phyloP scores from a whole-genome alignment of 2,113 vertebrate genomes.

The Sapajus apella region DNA sequence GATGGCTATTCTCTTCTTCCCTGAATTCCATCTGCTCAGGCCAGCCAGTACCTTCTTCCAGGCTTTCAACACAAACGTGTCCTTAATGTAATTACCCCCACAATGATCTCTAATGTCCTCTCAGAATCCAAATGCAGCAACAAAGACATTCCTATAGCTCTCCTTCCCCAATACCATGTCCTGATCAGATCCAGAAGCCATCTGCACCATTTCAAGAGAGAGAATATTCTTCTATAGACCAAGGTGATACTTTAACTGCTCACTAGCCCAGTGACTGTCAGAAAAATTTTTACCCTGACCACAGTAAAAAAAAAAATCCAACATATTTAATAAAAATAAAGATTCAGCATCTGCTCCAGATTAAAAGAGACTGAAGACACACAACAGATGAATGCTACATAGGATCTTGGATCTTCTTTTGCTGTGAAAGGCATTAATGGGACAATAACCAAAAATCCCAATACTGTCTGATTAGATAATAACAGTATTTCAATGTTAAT shows the following conservation, averaged over 20 bases:
- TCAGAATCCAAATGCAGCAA: background rate
- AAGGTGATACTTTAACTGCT: background rate
- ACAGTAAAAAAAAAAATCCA: background rate
- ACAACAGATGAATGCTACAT: background rate
- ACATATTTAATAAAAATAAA: slow-evolving; percentile 2
- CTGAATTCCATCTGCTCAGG: background rate
- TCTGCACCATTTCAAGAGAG: background rate
- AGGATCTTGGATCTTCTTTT: background rate
- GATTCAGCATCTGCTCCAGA: background rate
- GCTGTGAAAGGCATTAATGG: background rate
- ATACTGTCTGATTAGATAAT: background rate
- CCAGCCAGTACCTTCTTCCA: background rate
- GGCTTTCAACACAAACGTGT: background rate
- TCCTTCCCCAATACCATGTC: background rate
- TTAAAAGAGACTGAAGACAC: background rate
- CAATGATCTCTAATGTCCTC: background rate
- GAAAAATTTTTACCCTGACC: background rate
- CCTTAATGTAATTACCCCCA: background rate
- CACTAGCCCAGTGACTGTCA: background rate
- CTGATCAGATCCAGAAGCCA: background rate
- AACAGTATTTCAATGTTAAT: background rate
- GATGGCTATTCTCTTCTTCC: background rate
- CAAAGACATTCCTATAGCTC: background rate
- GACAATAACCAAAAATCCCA: background rate
- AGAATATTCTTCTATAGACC: background rate